Conservation (phyloP, 92 coral and sea anemone species). For the Parazoanthus swiftii region DNA sequence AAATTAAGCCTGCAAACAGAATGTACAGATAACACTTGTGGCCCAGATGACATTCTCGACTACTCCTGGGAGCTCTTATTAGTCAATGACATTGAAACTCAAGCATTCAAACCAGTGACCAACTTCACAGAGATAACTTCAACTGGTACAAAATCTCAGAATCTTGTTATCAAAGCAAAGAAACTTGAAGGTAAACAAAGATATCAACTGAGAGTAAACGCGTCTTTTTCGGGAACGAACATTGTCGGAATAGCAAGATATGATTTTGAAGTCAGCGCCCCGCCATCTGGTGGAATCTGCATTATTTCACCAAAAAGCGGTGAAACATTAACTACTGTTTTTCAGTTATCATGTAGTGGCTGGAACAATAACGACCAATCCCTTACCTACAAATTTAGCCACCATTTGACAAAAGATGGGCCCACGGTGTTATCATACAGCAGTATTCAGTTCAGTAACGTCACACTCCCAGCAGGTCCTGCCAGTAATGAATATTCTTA, state of each 20-base stretch:
- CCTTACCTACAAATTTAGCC: constrained; percentile 1
- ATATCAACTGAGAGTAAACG: neutral
- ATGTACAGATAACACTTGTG: neutral
- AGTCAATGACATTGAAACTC: neutral
- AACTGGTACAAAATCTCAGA: neutral
- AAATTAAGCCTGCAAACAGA: constrained; percentile 2
- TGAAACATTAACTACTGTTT: constrained; percentile 10
- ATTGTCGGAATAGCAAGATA: neutral
- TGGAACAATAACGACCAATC: neutral
- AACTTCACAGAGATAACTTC: constrained; percentile 9
- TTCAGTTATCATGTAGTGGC: neutral
- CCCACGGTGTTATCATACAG: constrained; percentile 5
- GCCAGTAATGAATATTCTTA: neutral
- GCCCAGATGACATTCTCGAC: neutral
- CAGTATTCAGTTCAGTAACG: neutral
- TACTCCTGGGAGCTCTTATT: neutral
- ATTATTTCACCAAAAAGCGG: neutral
- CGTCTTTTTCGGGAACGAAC: neutral
- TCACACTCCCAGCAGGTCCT: neutral
- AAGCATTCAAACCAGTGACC: neutral
- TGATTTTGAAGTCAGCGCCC: neutral
- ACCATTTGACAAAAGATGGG: neutral
- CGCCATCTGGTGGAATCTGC: neutral
- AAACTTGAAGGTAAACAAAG: neutral
- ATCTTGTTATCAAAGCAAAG: constrained; percentile 5